These are phyloP conservation scores for Mixornis gularis DNA, from an alignment of 2,113 vertebrate species.

Conservation along the genomic window DNA sequence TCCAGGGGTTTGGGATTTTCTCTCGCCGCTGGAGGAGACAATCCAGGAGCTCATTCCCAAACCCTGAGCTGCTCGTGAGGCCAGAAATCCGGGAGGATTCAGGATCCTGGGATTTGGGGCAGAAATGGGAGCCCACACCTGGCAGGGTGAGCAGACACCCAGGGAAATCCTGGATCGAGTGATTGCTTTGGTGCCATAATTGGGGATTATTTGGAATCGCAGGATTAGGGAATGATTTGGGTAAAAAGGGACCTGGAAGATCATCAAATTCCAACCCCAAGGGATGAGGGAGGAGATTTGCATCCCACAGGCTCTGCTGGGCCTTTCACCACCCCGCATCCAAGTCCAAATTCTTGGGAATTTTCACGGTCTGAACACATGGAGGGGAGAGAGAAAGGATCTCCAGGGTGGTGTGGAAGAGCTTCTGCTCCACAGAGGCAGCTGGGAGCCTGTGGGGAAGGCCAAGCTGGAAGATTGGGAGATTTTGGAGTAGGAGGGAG, in stretches of 20 bases:
- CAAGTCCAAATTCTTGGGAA: neutral
- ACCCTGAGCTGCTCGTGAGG: neutral
- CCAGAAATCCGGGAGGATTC: neutral
- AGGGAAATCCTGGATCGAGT: neutral
- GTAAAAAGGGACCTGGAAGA: neutral
- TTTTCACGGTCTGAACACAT: accelerated
- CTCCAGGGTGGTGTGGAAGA: accelerated
- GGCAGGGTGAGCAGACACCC: neutral
- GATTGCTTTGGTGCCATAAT: neutral
- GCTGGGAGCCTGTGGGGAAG: neutral
- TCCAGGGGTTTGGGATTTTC: neutral
- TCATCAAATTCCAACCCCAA: neutral
- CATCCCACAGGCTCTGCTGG: neutral
- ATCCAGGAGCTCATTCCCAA: neutral
- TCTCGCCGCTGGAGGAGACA: neutral
- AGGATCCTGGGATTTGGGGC: neutral
- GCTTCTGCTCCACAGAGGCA: neutral
- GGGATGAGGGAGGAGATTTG: neutral
- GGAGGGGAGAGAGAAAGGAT: neutral
- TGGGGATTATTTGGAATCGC: neutral
- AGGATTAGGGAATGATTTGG: neutral
- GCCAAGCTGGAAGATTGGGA: neutral
- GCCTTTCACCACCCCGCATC: neutral
- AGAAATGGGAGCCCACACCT: neutral
- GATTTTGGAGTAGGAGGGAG: neutral